A percentile compares a stretch with the other conserved stretches of the same genome.
Conservation (phyloP, 2,113 vertebrate genomes). For the Sander lucioperca region DNA sequence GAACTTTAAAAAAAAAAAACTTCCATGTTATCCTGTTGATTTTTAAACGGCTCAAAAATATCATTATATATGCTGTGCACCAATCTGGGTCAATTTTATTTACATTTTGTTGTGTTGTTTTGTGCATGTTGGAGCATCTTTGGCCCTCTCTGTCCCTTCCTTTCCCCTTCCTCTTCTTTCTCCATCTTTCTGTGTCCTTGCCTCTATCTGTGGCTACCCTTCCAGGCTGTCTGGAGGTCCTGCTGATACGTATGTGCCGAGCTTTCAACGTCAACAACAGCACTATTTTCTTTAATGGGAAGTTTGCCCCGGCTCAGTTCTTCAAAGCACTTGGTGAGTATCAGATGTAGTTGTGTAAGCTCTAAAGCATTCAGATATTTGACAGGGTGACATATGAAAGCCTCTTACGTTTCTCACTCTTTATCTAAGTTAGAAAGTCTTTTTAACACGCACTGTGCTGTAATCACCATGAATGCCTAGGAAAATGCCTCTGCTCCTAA, state of each 20-base stretch:
- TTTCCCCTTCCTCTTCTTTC: constrained; percentile 19
- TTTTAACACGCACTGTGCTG: neutral
- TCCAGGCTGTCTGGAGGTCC: constrained; percentile 92
- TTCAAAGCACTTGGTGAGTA: constrained; percentile 92
- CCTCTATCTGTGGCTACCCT: constrained; percentile 63
- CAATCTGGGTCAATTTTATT: constrained; percentile 72
- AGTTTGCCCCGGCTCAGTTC: constrained; percentile 87
- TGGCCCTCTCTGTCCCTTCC: constrained; percentile 23
- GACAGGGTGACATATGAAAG: neutral
- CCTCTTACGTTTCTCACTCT: neutral
- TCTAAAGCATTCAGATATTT: constrained; percentile 10
- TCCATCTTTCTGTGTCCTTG: constrained; percentile 59
- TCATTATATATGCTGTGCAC: constrained; percentile 50
- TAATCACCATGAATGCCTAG: neutral
- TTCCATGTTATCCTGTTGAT: constrained; percentile 25
- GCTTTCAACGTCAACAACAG: constrained; percentile 90
- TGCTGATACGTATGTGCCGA: constrained; percentile 92
- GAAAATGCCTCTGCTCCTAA: neutral
- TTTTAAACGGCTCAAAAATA: constrained; percentile 66
- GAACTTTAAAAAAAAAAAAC: too few relatives aligned
- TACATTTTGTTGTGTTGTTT: constrained; percentile 67
- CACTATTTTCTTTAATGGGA: constrained; percentile 92
- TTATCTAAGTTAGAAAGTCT: neutral
- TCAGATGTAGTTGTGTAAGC: neutral
- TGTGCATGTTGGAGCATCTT: constrained; percentile 75